Conservation (phyloP, 2,888 invertebrate genomes). For the Pogonocherus hispidulus region DNA sequence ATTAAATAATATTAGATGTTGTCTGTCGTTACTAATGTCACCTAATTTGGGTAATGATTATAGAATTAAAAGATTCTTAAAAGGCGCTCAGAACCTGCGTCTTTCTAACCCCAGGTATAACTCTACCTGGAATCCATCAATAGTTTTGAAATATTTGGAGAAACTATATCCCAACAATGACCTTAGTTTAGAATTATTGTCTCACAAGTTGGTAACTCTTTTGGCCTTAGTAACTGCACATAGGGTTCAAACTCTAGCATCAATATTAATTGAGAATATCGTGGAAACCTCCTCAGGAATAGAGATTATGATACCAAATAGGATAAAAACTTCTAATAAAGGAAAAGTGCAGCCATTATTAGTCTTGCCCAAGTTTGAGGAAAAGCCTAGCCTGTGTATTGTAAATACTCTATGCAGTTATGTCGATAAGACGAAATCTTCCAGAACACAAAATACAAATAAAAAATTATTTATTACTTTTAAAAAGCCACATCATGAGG, state of each 20-base stretch:
- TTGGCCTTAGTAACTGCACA: background rate
- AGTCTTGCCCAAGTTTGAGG: background rate
- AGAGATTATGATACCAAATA: slow-evolving; percentile 8
- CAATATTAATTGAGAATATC: slow-evolving; percentile 12
- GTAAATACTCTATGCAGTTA: background rate
- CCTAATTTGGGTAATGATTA: slow-evolving; percentile 10
- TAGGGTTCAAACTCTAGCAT: background rate
- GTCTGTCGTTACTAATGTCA: slow-evolving; percentile 3
- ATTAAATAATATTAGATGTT: slow-evolving; percentile 7
- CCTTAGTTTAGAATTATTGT: background rate
- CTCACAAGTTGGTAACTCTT: background rate
- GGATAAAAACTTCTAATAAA: slow-evolving; percentile 17
- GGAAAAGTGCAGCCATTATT: background rate
- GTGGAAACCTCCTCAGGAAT: background rate
- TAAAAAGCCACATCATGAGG: slow-evolving; percentile 16
- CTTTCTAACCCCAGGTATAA: slow-evolving; percentile 13
- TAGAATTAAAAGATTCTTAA: slow-evolving; percentile 24
- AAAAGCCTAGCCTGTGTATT: slow-evolving; percentile 7
- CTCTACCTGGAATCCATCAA: slow-evolving; percentile 20
- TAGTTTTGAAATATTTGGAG: slow-evolving; percentile 11
- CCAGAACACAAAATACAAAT: background rate
- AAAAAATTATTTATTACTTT: slow-evolving; percentile 12
- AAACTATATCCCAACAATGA: slow-evolving; percentile 9
- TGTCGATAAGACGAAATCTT: background rate
- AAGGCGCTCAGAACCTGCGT: slow-evolving; percentile 17